Evolutionary conservation across 2,888 invertebrate species (phyloP).

Genomic region (Protonemura montana): DNA sequence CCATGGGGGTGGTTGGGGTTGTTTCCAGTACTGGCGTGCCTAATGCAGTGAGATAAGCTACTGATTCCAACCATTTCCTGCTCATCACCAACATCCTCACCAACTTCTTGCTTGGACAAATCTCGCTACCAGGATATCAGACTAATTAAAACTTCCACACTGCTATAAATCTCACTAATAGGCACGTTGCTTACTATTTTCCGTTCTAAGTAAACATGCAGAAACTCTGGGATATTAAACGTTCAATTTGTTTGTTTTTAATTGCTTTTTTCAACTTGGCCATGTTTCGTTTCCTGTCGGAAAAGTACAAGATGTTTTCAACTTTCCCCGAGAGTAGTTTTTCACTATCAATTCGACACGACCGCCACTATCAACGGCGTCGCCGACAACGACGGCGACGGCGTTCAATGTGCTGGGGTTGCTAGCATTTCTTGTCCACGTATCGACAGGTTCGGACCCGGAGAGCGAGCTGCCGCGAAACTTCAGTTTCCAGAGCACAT

Average conservation of each 20-base stretch:
- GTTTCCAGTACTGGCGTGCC: slow-evolving; percentile 17
- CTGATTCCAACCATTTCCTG: slow-evolving; percentile 37
- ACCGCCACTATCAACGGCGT: background rate
- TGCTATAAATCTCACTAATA: slow-evolving; percentile 45
- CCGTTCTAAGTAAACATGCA: slow-evolving; percentile 28
- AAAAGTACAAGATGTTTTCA: background rate
- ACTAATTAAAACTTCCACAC: slow-evolving; percentile 47
- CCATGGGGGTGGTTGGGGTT: background rate
- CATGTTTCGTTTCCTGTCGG: slow-evolving; percentile 1
- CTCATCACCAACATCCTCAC: slow-evolving; percentile 39
- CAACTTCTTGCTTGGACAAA: slow-evolving; percentile 7
- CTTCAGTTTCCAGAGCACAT: slow-evolving; percentile 80
- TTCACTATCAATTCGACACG: background rate
- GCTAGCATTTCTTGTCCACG: background rate
- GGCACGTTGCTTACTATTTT: slow-evolving; percentile 24
- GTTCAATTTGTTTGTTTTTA: slow-evolving; percentile 44
- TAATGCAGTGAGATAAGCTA: slow-evolving; percentile 43
- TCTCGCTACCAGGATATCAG: slow-evolving; percentile 42
- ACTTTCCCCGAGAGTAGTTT: background rate
- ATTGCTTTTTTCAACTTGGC: slow-evolving; percentile 23
- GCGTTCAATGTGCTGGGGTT: background rate
- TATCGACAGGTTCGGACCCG: slow-evolving; percentile 47
- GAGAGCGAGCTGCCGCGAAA: slow-evolving; percentile 54
- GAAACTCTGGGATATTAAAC: slow-evolving; percentile 43
- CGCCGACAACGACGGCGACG: background rate